Percentiles rank a stretch among this genome's conserved stretches.
phyloP scores from a whole-genome alignment of 1,140 invertebrate genomes.

The Hypsibius dujardini region DNA sequence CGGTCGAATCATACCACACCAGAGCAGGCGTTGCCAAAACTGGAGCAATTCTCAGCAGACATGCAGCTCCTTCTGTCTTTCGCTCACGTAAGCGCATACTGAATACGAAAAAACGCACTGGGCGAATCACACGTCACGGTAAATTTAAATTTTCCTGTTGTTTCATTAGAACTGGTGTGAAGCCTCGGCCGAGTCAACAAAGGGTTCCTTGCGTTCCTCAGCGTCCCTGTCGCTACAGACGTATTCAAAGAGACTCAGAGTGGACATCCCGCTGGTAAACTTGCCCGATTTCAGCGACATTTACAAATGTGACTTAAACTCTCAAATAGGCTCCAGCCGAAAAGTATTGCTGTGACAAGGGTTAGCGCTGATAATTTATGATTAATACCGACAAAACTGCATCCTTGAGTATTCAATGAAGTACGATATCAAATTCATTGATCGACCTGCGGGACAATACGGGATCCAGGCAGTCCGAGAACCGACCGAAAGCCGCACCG shows the following conservation, averaged over 20 bases:
- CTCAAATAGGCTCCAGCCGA: background rate
- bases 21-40: background rate
- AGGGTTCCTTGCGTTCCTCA: too few species aligned
- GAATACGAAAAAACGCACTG: too few species aligned
- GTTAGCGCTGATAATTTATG: too few species aligned
- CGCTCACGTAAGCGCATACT: background rate
- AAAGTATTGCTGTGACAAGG: background rate
- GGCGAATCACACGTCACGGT: too few species aligned
- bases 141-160: too few species aligned
- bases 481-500: too few species aligned
- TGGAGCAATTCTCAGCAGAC: background rate
- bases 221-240: background rate
- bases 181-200: too few species aligned
- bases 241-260: background rate
- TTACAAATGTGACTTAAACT: background rate
- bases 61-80: conserved; percentile 9
- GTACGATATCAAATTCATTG: too few species aligned
- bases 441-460: too few species aligned
- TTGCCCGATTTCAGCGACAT: conserved; percentile 3
- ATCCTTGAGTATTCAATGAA: too few species aligned
- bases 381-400: too few species aligned
- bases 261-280: conserved; percentile 1
- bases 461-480: too few species aligned
- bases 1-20: background rate
- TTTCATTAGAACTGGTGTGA: background rate